Percentiles rank a stretch among this genome's conserved stretches.
These are phyloP conservation scores for Noctua fimbriata DNA, from an alignment of 2,888 invertebrate genomes.

Conservation along the genomic window DNA sequence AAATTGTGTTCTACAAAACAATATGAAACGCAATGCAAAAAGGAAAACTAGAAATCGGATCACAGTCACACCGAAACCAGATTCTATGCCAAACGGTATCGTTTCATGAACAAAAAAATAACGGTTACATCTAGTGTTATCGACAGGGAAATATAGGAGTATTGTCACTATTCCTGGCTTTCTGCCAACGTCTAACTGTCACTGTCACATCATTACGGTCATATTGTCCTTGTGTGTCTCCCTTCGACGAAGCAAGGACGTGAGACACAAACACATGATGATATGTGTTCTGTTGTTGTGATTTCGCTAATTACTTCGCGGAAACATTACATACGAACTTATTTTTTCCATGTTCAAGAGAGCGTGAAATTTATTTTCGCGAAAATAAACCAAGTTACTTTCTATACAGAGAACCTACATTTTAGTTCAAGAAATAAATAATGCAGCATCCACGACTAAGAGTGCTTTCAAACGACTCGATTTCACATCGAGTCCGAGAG, in stretches of 20 bases:
- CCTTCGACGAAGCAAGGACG: slow-evolving; percentile 49
- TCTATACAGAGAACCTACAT: slow-evolving; percentile 1
- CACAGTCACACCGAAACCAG: slow-evolving; percentile 50
- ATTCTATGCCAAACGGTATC: slow-evolving; percentile 58
- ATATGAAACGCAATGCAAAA: slow-evolving; percentile 35
- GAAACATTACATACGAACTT: slow-evolving; percentile 13
- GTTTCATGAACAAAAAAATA: slow-evolving; percentile 45
- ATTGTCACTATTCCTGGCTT: slow-evolving; percentile 79
- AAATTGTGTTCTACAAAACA: slow-evolving; percentile 26
- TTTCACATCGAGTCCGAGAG: slow-evolving; percentile 40
- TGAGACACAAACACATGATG: slow-evolving; percentile 50
- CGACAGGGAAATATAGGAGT: slow-evolving; percentile 77
- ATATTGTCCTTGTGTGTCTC: slow-evolving; percentile 59
- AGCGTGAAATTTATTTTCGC: slow-evolving; percentile 17
- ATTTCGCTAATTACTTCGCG: slow-evolving; percentile 51
- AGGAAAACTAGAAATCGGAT: slow-evolving; percentile 34
- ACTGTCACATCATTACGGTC: slow-evolving; percentile 65
- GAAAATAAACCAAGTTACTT: slow-evolving; percentile 25
- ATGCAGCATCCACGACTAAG: slow-evolving; percentile 50
- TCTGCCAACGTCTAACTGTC: slow-evolving; percentile 75
- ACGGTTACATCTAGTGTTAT: slow-evolving; percentile 72
- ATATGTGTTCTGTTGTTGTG: slow-evolving; percentile 51
- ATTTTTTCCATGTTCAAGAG: slow-evolving; percentile 30
- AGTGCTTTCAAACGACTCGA: slow-evolving; percentile 59
- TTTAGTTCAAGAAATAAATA: slow-evolving; percentile 53